Evolutionary conservation across 1,140 invertebrate species (phyloP), one percentile per base, ranked within the genome.

Genomic region (Dinothrombium tinctorium): DNA sequence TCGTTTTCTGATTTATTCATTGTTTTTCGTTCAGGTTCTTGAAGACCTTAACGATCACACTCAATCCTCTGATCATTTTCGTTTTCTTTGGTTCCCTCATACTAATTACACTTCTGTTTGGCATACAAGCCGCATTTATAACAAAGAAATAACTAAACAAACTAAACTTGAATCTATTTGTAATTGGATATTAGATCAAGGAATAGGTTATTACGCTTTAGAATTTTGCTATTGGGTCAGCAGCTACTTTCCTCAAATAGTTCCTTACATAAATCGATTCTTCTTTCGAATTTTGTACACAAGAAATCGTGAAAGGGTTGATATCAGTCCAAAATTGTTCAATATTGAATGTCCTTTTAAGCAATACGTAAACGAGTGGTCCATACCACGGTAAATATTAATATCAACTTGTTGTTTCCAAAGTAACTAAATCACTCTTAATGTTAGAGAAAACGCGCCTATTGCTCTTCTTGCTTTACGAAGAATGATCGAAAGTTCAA

Each of bases 281-380:
- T 53, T 51, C 29, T 58, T 50, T 43, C 48, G 47, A 12, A 8
- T 51, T 2, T 12, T 56, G 1, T 50, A 51, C 40, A 44, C 48
- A 3, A n/a, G 39, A 26, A 23, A 25, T 23, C 32, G 37, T 14
- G 45, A 51, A 33, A 48, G 32, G 31, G 45, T 58, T 7, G 55
- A 56, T 41, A 14, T 46, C 17, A 54, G 54, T 43, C 46, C 57
- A 36, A 45, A 46, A 31, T 37, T 59, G n/a, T 59, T 60, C 39
- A 59, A 60, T 43, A 55, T 58, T 44, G 53, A 60, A 36, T 59
- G 58, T 46, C 47, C 56, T 2, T 60, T 59, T 37, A 49, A 54
- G 19, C 59, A 60, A 42, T 53, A 57, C 50, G 59, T 59, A 17
- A 59, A 52, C 49, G 59, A 60, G 46, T 60, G 56, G 53, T 50